phyloP scores from a whole-genome alignment of 2,888 invertebrate species.

The Amphimallon solstitiale region DNA sequence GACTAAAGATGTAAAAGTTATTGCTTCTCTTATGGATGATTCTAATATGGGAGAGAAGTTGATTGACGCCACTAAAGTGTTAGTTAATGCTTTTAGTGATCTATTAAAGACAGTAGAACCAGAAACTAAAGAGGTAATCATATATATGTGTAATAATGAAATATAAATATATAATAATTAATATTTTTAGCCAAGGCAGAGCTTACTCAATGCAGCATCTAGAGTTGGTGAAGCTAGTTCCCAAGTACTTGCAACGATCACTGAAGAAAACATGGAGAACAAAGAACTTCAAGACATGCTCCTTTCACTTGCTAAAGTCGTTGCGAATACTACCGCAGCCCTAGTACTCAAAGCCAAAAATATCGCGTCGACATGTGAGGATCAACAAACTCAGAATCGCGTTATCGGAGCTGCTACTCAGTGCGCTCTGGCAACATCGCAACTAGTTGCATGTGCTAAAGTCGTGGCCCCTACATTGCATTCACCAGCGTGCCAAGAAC shows the following conservation, averaged over 20 bases:
- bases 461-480: constrained; percentile 87
- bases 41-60: constrained; percentile 83
- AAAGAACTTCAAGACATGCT: constrained; percentile 89
- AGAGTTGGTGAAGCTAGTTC: constrained; percentile 97
- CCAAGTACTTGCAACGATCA: constrained; percentile 91
- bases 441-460: constrained; percentile 96
- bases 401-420: constrained; percentile 97
- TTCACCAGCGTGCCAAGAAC: constrained; percentile 86
- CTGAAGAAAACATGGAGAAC: constrained; percentile 87
- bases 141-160: constrained; percentile 22
- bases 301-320: constrained; percentile 93
- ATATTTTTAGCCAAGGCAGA: constrained; percentile 81
- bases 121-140: constrained; percentile 77
- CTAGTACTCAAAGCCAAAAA: constrained; percentile 96
- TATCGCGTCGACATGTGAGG: constrained; percentile 89
- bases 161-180: constrained; percentile 38
- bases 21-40: constrained; percentile 95
- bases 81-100: constrained; percentile 95
- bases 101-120: constrained; percentile 96
- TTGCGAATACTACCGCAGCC: constrained; percentile 97
- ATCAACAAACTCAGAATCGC: constrained; percentile 82
- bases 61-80: constrained; percentile 89
- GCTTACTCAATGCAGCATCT: constrained; percentile 92
- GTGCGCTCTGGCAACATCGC: constrained; percentile 96
- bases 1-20: constrained; percentile 91